These are phyloP conservation scores for Hormaphis cornu DNA, from an alignment of 1,140 invertebrate genomes.

Conservation along the genomic window DNA sequence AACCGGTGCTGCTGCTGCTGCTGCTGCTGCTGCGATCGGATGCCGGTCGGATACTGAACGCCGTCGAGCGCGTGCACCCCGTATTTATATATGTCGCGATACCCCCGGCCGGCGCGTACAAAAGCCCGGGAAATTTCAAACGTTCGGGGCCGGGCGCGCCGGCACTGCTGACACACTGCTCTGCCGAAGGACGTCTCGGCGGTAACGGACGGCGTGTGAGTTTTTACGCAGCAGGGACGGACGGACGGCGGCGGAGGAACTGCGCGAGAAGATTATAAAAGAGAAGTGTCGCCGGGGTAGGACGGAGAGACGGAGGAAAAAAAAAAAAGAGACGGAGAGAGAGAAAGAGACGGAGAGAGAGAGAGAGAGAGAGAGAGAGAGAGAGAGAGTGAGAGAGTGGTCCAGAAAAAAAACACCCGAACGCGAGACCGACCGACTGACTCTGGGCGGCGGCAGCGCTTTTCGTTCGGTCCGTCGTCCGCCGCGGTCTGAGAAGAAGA, in stretches of 20 bases:
- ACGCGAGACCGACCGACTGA: conserved; percentile 26
- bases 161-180: no score
- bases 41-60: conserved; percentile 24
- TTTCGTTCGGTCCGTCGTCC: conserved; percentile 25
- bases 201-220: no score
- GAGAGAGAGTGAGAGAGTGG: neutral
- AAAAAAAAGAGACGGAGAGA: neutral
- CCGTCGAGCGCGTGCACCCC: conserved; percentile 26
- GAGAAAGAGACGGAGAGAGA: no score
- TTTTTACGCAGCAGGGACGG: conserved; percentile 16
- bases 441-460: conserved; percentile 21
- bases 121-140: conserved; percentile 14
- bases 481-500: conserved; percentile 19
- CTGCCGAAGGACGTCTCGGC: no score
- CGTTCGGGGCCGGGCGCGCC: neutral
- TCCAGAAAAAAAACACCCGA: neutral
- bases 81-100: conserved; percentile 28
- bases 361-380: neutral
- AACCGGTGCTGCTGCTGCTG: no score
- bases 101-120: no score
- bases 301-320: neutral
- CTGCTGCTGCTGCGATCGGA: neutral
- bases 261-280: neutral
- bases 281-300: no score
- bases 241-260: conserved; percentile 28